A percentile compares a stretch with the other conserved stretches of the same genome.
These are phyloP conservation scores for Norana najaformis DNA, from an alignment of 2,888 invertebrate genomes.

Conservation along the genomic window DNA sequence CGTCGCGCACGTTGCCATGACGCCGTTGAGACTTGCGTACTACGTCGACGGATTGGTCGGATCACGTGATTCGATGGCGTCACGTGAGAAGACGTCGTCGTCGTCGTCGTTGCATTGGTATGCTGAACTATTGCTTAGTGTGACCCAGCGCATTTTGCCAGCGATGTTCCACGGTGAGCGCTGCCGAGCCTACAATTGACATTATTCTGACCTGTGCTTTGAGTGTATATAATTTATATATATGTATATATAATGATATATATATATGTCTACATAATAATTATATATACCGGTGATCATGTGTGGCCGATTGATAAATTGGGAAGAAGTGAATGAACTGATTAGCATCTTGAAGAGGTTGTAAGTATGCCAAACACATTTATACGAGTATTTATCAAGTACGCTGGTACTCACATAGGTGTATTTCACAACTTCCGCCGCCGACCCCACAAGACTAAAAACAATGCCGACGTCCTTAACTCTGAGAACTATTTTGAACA, in stretches of 20 bases:
- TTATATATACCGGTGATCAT: neutral
- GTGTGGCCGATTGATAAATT: neutral
- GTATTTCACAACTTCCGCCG: no score
- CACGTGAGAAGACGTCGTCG: neutral
- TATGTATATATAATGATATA: neutral
- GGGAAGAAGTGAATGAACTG: no score
- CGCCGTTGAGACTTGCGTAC: slow-evolving; percentile 69
- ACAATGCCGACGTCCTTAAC: neutral
- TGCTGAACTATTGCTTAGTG: neutral
- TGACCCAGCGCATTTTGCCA: neutral
- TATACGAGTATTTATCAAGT: no score
- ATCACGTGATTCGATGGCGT: neutral
- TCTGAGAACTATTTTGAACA: neutral
- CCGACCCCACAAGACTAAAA: neutral
- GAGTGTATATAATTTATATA: neutral
- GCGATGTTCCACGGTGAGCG: slow-evolving; percentile 8
- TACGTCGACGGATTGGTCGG: slow-evolving; percentile 10
- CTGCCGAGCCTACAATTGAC: neutral
- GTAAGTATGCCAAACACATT: no score
- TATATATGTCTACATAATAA: neutral
- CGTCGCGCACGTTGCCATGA: slow-evolving; percentile 83
- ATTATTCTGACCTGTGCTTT: neutral
- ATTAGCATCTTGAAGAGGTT: no score
- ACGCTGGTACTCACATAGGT: no score
- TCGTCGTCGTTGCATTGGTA: slow-evolving; percentile 6